Base-by-base conservation (phyloP, 1,140 invertebrate species). In the Zaprionus tsacasi region DNA sequence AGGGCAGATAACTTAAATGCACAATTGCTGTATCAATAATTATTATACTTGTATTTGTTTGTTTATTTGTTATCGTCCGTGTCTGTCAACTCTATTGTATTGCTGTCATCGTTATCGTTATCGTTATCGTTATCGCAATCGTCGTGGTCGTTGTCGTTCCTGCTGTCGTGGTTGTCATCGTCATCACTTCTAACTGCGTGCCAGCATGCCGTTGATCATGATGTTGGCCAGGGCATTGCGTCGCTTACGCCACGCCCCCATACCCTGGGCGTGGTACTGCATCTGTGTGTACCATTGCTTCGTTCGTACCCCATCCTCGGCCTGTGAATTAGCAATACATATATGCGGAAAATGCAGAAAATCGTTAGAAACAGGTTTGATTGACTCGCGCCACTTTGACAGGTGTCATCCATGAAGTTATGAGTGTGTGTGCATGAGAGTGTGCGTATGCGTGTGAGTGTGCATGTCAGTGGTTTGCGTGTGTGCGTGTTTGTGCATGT, bases 181-280 rank as follows among this genome's bases (percentile, higher is more conserved):
- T 11, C 13, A 25, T 36, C 33, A 17, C n/a, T 36, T 15, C 60
- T 88, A 88, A 60, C 85, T 89, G 35, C 90, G 76, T 6, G 94
- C 93, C 59, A 94, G 93, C 95, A 97, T 96, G 30, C 96, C 96
- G 91, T 97, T 98, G 82, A 98, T 98, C 97, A 99, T 98, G 72
- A 99, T 99, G 93, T 99, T 99, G 36, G 98, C 97, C 70, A 99
- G 93, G 1, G 98, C 98, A 83, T 98, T 98, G 17, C 98, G 94
- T 82, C 98, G 93, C 93, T 96, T 96, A 69, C 98, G 94, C 98
- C 98, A 99, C 12, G 96, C 95, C 40, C 98, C 98, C 54, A 98
- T 95, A 48, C 97, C 97, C 92, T 98, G 96, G 11, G 97, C 96
- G 90, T 98, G 97, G 87, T 96, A 96, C 92, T 98, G 97, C 13